phyloP scores from a whole-genome alignment of 1,140 invertebrate genomes.

The Bombus terrestris region DNA sequence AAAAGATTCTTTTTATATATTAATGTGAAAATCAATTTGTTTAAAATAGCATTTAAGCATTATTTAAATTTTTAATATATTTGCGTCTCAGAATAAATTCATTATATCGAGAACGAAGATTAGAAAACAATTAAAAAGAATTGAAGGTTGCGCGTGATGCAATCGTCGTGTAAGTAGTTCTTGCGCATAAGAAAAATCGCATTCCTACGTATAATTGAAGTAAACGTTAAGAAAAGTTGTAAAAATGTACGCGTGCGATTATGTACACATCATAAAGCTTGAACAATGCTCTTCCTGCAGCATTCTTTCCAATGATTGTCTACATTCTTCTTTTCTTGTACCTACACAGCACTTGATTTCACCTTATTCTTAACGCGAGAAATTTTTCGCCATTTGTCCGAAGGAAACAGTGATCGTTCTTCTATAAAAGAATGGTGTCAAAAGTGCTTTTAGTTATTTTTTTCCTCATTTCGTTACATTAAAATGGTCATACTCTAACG shows the following conservation, averaged over 20 bases:
- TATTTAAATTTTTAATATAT: too few species aligned
- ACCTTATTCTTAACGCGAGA: not conserved
- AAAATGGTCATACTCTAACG: not conserved
- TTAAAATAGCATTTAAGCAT: not conserved
- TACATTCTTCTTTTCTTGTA: not conserved
- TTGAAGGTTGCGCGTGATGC: constrained; percentile 38
- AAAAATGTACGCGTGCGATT: not conserved
- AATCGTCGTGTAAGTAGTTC: constrained; percentile 40
- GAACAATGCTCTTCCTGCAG: constrained; percentile 56
- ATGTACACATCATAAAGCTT: constrained; percentile 31
- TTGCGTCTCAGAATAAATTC: not conserved
- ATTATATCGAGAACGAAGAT: too few species aligned
- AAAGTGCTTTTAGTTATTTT: not conserved
- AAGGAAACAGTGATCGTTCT: not conserved
- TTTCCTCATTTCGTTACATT: not conserved
- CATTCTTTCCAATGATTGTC: constrained; percentile 33
- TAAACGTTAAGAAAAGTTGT: constrained; percentile 32
- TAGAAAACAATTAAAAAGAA: not conserved
- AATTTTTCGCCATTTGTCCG: constrained; percentile 1
- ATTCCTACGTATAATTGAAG: constrained; percentile 27
- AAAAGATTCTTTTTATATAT: not conserved
- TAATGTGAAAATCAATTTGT: too few species aligned
- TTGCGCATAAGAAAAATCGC: constrained; percentile 47
- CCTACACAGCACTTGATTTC: not conserved
- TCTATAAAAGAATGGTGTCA: constrained; percentile 5